These are phyloP conservation scores for Sturmia bella DNA, from an alignment of 2,888 invertebrate genomes.

Conservation along the genomic window DNA sequence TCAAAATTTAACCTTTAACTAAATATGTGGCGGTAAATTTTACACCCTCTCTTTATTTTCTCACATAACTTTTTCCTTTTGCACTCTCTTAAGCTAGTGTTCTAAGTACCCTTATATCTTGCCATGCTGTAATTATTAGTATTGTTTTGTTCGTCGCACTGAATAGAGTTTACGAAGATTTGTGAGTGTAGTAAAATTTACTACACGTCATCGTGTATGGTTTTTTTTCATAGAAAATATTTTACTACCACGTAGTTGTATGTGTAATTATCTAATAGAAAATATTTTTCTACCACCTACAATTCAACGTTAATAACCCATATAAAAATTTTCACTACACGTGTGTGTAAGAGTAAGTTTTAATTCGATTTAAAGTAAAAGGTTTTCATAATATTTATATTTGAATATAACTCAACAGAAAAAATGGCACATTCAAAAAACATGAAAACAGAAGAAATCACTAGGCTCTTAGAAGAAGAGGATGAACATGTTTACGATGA, in stretches of 20 bases:
- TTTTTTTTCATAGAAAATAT: slow-evolving; percentile 3
- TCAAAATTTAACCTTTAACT: slow-evolving; percentile 5
- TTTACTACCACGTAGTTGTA: not conserved
- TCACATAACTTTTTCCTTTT: slow-evolving; percentile 7
- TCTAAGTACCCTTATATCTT: slow-evolving; percentile 5
- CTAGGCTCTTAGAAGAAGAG: not conserved
- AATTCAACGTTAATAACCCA: not conserved
- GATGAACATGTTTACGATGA: no score
- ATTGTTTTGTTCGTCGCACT: slow-evolving; percentile 1
- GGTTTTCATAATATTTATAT: no score
- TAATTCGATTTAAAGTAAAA: no score
- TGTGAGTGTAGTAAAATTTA: not conserved
- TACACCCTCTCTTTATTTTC: slow-evolving; percentile 1
- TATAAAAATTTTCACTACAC: no score
- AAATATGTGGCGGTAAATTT: slow-evolving; percentile 5
- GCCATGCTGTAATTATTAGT: slow-evolving; percentile 5
- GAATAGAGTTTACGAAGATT: slow-evolving; percentile 6
- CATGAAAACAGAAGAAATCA: no score
- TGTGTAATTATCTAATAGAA: not conserved
- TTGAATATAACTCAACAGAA: no score
- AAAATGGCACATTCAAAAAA: no score
- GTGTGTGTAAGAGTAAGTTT: no score
- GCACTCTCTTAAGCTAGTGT: not conserved
- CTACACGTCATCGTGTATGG: not conserved
- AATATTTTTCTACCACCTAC: not conserved